phyloP scores from a whole-genome alignment of 2,113 vertebrate species.

The Thomomys bottae region DNA sequence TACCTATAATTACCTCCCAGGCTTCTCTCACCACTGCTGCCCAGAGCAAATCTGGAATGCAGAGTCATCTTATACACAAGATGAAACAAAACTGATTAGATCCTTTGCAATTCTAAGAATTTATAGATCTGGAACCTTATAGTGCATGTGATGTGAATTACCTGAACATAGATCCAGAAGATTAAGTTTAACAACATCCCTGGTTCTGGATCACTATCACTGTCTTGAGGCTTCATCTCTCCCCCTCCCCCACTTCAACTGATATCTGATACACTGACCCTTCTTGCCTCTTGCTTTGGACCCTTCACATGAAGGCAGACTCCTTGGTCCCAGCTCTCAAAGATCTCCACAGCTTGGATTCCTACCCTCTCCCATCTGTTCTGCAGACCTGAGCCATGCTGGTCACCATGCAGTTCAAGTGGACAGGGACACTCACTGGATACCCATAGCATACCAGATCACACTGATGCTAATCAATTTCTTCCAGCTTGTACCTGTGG shows the following conservation, averaged over 20 bases:
- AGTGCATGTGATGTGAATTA: neutral
- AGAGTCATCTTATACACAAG: neutral
- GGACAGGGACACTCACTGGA: neutral
- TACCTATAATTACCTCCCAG: neutral
- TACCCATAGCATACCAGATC: neutral
- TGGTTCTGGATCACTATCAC: neutral
- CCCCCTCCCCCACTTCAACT: neutral
- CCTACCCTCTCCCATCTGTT: too few relatives aligned
- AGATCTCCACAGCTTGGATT: neutral
- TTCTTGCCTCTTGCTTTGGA: neutral
- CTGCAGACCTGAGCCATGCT: neutral
- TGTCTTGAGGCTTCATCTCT: neutral
- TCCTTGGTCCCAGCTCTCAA: neutral
- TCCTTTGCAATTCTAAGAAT: neutral
- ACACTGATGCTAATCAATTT: too few relatives aligned
- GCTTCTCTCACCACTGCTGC: neutral
- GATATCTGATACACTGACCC: neutral
- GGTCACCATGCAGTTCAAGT: neutral
- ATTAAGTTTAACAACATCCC: too few relatives aligned
- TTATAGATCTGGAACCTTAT: neutral
- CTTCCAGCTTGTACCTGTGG: neutral
- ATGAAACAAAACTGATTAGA: neutral
- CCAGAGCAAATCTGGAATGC: neutral
- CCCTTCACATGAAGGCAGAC: neutral
- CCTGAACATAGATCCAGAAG: neutral